These are phyloP conservation scores for Apotomis betuletana DNA, from an alignment of 2,888 invertebrate species.

Conservation along the genomic window DNA sequence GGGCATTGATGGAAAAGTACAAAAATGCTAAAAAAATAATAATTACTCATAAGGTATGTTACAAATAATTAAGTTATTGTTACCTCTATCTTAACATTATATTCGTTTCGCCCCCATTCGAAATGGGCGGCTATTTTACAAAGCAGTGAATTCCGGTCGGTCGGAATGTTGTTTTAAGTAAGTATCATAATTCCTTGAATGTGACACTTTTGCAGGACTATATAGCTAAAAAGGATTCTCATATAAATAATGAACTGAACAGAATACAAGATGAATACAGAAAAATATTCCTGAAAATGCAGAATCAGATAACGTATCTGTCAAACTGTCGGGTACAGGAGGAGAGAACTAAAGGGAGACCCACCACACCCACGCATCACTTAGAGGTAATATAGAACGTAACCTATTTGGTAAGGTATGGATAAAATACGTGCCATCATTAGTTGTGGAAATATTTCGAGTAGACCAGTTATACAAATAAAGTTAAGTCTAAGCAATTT, in stretches of 20 bases:
- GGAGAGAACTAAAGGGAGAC: slow-evolving; percentile 58
- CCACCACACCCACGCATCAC: slow-evolving; percentile 54
- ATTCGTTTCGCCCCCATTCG: neutral
- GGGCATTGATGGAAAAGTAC: slow-evolving; percentile 83
- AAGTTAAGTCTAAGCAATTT: too few species aligned
- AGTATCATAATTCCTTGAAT: too few species aligned
- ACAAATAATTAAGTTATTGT: too few species aligned
- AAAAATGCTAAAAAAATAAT: slow-evolving; percentile 85
- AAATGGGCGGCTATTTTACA: neutral
- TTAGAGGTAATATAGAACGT: slow-evolving; percentile 60
- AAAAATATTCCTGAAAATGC: slow-evolving; percentile 80
- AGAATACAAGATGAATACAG: slow-evolving; percentile 86
- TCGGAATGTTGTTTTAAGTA: too few species aligned
- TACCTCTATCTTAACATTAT: too few species aligned
- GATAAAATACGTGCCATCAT: too few species aligned
- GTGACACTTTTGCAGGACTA: slow-evolving; percentile 76
- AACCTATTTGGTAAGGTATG: neutral
- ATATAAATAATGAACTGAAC: slow-evolving; percentile 85
- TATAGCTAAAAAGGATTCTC: slow-evolving; percentile 85
- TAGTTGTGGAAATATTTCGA: too few species aligned
- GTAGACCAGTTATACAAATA: too few species aligned
- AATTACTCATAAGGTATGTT: slow-evolving; percentile 84
- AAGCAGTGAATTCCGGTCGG: too few species aligned
- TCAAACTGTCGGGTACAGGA: slow-evolving; percentile 74
- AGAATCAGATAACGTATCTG: slow-evolving; percentile 77